These are phyloP conservation scores for Gobio occitaniae DNA, from an alignment of 2,797 vertebrate genomes.

Conservation along the genomic window DNA sequence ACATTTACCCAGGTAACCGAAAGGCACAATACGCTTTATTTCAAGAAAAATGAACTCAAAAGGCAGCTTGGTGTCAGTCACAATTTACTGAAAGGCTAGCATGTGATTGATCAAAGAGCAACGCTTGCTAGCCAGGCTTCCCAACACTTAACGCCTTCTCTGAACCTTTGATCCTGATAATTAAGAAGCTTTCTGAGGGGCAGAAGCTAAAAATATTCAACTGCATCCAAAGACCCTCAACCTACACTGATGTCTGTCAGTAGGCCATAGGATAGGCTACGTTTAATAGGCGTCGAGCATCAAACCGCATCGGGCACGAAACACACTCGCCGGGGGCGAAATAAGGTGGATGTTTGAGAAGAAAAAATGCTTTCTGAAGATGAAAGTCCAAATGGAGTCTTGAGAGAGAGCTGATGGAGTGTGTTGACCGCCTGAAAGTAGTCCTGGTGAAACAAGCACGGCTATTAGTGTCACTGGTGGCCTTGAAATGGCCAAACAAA, in stretches of 20 bases:
- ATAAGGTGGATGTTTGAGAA: conserved; percentile 69
- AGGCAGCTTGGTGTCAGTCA: conserved; percentile 67
- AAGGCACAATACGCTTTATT: conserved; percentile 57
- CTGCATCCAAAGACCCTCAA: conserved; percentile 71
- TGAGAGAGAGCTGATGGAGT: conserved; percentile 70
- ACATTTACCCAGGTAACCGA: conserved; percentile 70
- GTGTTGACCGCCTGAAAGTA: conserved; percentile 74
- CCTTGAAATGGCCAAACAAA: conserved; percentile 56
- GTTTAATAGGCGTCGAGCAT: conserved; percentile 39
- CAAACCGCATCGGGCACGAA: conserved; percentile 11
- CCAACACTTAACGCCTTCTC: conserved; percentile 81
- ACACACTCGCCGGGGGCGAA: conserved; percentile 70
- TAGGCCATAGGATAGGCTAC: conserved; percentile 33
- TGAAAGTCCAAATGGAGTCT: conserved; percentile 82
- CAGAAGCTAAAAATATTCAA: conserved; percentile 79
- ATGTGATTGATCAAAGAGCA: conserved; percentile 81
- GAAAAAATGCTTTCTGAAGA: conserved; percentile 77
- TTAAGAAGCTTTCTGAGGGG: conserved; percentile 81
- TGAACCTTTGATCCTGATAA: conserved; percentile 80
- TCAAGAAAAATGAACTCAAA: conserved; percentile 52
- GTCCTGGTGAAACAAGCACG: conserved; percentile 68
- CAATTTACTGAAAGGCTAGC: conserved; percentile 72
- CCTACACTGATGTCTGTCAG: conserved; percentile 28
- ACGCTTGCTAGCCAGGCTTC: conserved; percentile 72
- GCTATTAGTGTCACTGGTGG: conserved; percentile 59